A percentile compares a stretch with the other conserved stretches of the same genome.
Conservation (phyloP, 2,797 vertebrate species). For the Chromobotia macracanthus region DNA sequence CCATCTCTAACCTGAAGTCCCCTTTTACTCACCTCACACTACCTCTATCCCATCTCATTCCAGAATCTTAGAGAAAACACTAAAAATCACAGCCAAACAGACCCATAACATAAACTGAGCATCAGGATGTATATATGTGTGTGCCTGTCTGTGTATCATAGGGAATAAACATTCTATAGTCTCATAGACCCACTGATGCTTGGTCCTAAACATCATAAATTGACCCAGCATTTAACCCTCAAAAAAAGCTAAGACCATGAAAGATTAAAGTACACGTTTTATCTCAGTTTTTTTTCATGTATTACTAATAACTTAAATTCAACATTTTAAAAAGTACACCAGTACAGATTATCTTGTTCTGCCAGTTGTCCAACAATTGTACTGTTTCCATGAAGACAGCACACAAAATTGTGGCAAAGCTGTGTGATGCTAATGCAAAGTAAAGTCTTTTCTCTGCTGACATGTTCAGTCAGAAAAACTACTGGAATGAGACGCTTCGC, state of each 20-base stretch:
- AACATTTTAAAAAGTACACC: background rate
- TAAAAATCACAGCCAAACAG: conserved; percentile 14
- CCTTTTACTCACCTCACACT: conserved; percentile 1
- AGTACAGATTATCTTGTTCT: conserved; percentile 19
- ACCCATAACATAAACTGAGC: background rate
- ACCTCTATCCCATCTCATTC: conserved; percentile 8
- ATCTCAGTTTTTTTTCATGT: background rate
- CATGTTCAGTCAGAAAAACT: conserved; percentile 43
- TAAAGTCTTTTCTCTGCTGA: conserved; percentile 11
- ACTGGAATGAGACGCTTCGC: conserved; percentile 54
- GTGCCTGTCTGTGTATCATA: background rate
- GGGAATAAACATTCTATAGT: background rate
- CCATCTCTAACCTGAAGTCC: conserved; percentile 25
- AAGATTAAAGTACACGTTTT: background rate
- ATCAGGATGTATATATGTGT: too few species aligned
- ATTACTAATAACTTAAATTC: background rate
- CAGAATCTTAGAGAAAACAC: conserved; percentile 16
- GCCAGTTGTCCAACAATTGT: conserved; percentile 11
- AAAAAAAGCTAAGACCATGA: background rate
- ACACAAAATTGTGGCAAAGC: conserved; percentile 14
- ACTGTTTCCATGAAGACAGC: conserved; percentile 10
- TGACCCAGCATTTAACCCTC: background rate
- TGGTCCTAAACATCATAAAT: conserved; percentile 16
- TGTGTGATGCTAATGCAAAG: background rate
- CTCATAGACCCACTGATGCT: background rate